A percentile compares a stretch with the other conserved stretches of the same genome.
Conservation (phyloP, 2,113 vertebrate genomes). For the Cyprinus carpio region DNA sequence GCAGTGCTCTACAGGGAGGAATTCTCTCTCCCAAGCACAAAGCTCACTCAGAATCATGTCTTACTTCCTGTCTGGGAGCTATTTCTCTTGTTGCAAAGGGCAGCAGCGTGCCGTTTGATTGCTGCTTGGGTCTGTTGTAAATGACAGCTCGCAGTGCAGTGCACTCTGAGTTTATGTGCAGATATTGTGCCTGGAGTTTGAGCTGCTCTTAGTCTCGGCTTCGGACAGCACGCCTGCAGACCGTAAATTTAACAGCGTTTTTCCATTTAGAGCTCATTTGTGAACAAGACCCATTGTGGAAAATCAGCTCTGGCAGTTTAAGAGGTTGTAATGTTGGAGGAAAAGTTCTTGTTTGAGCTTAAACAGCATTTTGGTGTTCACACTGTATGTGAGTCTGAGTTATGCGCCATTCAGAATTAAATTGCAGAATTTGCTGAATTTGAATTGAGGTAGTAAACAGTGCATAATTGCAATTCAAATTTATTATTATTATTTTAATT, state of each 20-base stretch:
- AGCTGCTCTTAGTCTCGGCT: neutral
- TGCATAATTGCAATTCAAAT: neutral
- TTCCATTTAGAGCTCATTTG: slow-evolving; percentile 31
- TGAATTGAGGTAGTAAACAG: neutral
- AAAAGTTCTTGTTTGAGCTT: neutral
- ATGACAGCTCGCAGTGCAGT: neutral
- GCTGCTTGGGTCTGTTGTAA: slow-evolving; percentile 13
- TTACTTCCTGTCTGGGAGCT: slow-evolving; percentile 8
- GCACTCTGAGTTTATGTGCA: neutral
- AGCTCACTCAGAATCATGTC: slow-evolving; percentile 13
- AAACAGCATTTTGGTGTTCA: neutral
- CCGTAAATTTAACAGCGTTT: neutral
- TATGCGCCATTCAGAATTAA: neutral
- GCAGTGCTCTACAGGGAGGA: slow-evolving; percentile 1
- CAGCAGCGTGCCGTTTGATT: slow-evolving; percentile 20
- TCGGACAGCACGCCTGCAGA: neutral
- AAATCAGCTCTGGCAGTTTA: neutral
- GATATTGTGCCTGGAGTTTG: slow-evolving; percentile 7
- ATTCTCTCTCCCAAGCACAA: slow-evolving; percentile 21
- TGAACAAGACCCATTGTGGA: neutral
- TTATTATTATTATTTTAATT: no score
- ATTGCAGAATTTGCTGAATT: neutral
- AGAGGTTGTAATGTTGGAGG: neutral
- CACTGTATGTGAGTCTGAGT: neutral
- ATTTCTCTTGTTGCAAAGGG: slow-evolving; percentile 21